Evolutionary conservation across 2,797 vertebrate genomes (phyloP).

Genomic region (Ara ararauna): DNA sequence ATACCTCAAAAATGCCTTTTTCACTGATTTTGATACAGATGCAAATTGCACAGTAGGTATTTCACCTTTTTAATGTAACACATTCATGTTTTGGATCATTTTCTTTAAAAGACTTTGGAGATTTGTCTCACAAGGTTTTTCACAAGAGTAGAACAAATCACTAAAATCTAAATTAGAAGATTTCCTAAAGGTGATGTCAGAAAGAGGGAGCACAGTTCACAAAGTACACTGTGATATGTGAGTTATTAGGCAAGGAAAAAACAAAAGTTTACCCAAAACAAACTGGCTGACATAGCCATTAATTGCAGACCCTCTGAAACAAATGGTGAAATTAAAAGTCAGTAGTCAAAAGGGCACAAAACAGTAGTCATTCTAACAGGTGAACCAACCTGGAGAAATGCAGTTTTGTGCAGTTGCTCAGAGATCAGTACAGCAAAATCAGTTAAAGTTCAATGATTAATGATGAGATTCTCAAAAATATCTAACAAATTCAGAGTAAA

Average conservation of each 20-base stretch:
- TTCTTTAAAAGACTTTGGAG: neutral
- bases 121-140: neutral
- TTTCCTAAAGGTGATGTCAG: neutral
- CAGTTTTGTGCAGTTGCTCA: neutral
- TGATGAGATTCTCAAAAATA: neutral
- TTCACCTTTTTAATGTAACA: neutral
- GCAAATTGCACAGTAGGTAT: neutral
- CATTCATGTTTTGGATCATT: neutral
- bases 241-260: neutral
- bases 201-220: neutral
- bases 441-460: neutral
- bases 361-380: neutral
- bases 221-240: neutral
- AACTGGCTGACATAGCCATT: neutral
- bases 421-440: neutral
- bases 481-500: neutral
- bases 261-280: neutral
- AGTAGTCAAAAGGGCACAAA: conserved; percentile 1
- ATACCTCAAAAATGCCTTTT: neutral
- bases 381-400: neutral
- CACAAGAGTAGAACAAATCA: neutral
- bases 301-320: neutral
- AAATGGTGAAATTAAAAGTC: neutral
- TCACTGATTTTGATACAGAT: neutral
- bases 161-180: neutral